Evolutionary conservation across 2,888 invertebrate genomes (phyloP).

Genomic region (Synanthedon tipuliformis): DNA sequence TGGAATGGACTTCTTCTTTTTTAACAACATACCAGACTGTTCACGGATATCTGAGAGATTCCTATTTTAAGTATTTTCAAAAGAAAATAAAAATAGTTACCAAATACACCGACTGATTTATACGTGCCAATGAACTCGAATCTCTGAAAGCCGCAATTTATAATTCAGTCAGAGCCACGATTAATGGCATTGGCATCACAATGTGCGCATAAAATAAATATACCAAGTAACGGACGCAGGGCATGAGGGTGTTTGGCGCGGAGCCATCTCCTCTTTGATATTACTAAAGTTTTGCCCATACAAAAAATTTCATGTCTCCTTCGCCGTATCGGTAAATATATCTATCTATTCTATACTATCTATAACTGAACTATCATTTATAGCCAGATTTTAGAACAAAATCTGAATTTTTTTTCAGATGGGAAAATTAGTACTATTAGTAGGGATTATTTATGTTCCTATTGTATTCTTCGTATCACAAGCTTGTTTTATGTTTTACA

Average conservation of each 20-base stretch:
- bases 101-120: neutral
- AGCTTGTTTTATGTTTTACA: too few relatives aligned
- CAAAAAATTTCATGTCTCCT: neutral
- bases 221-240: slow-evolving; percentile 32
- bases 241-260: slow-evolving; percentile 40
- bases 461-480: too few relatives aligned
- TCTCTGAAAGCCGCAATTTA: slow-evolving; percentile 8
- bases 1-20: too few relatives aligned
- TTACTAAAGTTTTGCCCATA: slow-evolving; percentile 37
- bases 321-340: neutral
- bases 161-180: slow-evolving; percentile 18
- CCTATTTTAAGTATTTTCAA: too few relatives aligned
- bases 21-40: too few relatives aligned
- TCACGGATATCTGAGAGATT: too few relatives aligned
- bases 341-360: too few relatives aligned
- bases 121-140: slow-evolving; percentile 1
- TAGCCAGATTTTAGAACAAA: neutral
- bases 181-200: slow-evolving; percentile 43
- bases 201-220: slow-evolving; percentile 49
- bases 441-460: too few relatives aligned
- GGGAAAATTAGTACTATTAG: too few relatives aligned
- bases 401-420: too few relatives aligned
- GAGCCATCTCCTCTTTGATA: slow-evolving; percentile 34
- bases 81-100: too few relatives aligned
- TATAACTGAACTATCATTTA: too few relatives aligned